Evolutionary conservation across 92 coral and sea anemone genomes (phyloP).

Genomic region (Epizoanthus illoricatus): DNA sequence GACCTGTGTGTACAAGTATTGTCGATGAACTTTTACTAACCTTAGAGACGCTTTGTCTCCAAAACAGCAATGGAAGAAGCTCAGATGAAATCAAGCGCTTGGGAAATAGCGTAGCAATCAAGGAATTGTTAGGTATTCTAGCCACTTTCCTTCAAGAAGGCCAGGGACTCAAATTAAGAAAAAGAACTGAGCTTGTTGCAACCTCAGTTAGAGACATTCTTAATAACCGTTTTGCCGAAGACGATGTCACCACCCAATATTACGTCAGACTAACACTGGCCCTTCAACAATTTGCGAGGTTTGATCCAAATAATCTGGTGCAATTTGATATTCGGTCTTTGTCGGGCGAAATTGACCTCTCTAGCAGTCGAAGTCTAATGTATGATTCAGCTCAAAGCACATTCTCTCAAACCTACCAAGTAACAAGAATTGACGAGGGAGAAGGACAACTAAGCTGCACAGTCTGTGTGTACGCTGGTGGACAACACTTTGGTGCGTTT

Average conservation of each 20-base stretch:
- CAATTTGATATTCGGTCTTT: background rate
- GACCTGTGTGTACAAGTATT: background rate
- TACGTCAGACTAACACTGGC: background rate
- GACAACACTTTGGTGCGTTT: background rate
- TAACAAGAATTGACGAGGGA: background rate
- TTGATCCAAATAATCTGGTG: background rate
- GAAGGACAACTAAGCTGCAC: background rate
- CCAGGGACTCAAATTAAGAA: background rate
- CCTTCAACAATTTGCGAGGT: background rate
- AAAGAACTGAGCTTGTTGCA: background rate
- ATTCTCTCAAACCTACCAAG: background rate
- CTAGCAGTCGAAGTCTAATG: background rate
- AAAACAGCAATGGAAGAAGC: background rate
- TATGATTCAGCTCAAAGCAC: background rate
- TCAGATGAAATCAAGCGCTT: background rate
- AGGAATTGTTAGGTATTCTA: background rate
- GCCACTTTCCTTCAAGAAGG: background rate
- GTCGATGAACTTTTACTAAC: background rate
- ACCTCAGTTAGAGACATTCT: background rate
- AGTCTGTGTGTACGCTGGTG: background rate
- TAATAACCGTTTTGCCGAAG: background rate
- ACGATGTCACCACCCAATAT: background rate
- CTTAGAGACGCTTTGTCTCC: background rate
- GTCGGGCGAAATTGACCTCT: background rate
- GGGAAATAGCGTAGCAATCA: background rate